Base-by-base conservation (phyloP, 2,888 invertebrate genomes). In the Muscina levida region DNA sequence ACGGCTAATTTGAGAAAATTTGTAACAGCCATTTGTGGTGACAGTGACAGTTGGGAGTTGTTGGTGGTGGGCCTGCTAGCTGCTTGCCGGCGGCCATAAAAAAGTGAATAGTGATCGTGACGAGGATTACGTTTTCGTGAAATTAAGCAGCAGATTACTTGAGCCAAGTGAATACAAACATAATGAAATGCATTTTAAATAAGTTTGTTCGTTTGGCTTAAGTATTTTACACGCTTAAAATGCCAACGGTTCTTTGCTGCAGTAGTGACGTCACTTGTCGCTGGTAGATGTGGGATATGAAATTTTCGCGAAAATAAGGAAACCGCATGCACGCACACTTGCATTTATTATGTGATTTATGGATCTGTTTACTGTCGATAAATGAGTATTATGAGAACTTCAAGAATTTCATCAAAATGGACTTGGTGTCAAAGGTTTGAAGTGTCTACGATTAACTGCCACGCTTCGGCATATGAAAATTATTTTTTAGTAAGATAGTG, bases 121-220 rank as follows among this genome's bases (percentile, higher is more conserved):
- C 37, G 26, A 44, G 48, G 48, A 68, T 51, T 51, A 57, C 11
- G 19, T 62, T 67, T 19, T 13, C 57, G 57, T 62, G 51, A 67
- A 53, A 77, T 82, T 84, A 85, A 87, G 87, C 87, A 86, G 90
- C 88, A 86, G 89, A 89, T 90, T 88, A 86, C 90, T 90, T 89
- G 88, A 89, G 90, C 90, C 90, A 90, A 87, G 86, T 88, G 90
- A 87, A 90, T 90, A 84, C 85, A 90, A 90, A 89, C 90, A 88
- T 87, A 88, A 83, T 80, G 83, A 73, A 65, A 62, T 74, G 67
- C 72, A 77, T 82, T 85, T 84, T 78, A 86, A 24, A 86, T 84
- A 87, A 90, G 90, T 90, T 88, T 90, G 90, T 90, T 90, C 90
- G 90, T 90, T 90, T 90, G 90, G 90, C 90, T 90, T 89, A 90